These are phyloP conservation scores for Cotesia chilonis DNA, from an alignment of 1,140 invertebrate species.

Conservation along the genomic window DNA sequence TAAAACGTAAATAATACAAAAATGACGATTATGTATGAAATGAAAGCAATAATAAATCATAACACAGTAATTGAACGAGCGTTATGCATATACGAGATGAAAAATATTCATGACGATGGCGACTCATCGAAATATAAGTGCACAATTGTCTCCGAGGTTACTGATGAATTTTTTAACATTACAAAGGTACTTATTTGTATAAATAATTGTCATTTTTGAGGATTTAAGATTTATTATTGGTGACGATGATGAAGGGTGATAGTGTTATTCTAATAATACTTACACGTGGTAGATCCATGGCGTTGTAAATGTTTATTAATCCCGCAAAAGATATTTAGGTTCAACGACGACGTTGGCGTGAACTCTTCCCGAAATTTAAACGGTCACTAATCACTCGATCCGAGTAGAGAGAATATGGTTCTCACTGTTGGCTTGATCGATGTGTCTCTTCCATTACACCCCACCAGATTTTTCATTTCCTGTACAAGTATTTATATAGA, in stretches of 20 bases:
- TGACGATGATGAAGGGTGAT: not conserved
- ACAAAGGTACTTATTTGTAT: constrained; percentile 71
- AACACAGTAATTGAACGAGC: constrained; percentile 62
- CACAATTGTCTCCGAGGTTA: constrained; percentile 67
- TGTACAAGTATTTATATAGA: constrained; percentile 24
- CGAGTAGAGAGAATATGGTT: constrained; percentile 51
- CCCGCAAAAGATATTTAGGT: constrained; percentile 33
- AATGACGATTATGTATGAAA: constrained; percentile 66
- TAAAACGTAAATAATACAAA: constrained; percentile 44
- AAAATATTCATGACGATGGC: constrained; percentile 67
- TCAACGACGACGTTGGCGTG: constrained; percentile 42
- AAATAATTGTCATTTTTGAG: constrained; percentile 47
- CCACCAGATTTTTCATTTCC: constrained; percentile 44
- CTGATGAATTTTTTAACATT: constrained; percentile 76
- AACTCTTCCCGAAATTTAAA: constrained; percentile 60
- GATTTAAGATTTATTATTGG: constrained; percentile 15
- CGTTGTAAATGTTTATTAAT: not conserved
- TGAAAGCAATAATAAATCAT: constrained; percentile 67
- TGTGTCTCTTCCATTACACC: constrained; percentile 45
- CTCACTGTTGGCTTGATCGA: constrained; percentile 57
- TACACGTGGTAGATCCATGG: constrained; percentile 31
- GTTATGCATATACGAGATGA: constrained; percentile 72
- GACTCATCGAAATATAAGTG: constrained; percentile 57
- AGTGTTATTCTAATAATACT: constrained; percentile 23
- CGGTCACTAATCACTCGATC: constrained; percentile 60